phyloP scores from a whole-genome alignment of 2,797 vertebrate genomes.

The Rhynchotus rufescens region DNA sequence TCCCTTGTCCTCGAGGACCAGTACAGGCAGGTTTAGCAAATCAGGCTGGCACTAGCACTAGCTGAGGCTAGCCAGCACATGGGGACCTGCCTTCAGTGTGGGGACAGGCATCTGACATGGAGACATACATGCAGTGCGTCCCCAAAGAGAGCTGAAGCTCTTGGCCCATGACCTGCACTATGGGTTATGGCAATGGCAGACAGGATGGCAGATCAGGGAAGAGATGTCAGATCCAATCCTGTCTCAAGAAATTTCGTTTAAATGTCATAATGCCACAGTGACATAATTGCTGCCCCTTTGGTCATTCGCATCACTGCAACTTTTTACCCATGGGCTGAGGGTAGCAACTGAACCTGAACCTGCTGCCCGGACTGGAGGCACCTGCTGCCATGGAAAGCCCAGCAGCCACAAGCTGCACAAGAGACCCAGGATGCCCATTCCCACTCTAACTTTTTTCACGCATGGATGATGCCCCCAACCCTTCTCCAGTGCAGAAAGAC shows the following conservation, averaged over 20 bases:
- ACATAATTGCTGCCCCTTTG: not conserved
- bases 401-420: rapidly evolving
- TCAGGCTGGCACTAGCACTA: not conserved
- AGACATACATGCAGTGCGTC: not conserved
- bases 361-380: not conserved
- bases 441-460: not conserved
- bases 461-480: not conserved
- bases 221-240: not conserved
- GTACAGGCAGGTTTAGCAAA: not conserved
- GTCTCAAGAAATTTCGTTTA: not conserved
- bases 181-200: not conserved
- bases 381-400: rapidly evolving
- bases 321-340: not conserved
- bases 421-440: rapidly evolving
- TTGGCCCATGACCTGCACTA: not conserved
- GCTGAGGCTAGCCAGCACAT: not conserved
- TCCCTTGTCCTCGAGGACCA: not conserved
- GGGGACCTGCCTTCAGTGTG: no score
- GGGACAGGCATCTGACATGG: not conserved
- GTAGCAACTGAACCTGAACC: not conserved
- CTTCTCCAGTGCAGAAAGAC: not conserved
- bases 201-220: not conserved
- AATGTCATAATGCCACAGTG: not conserved
- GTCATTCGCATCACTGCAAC: not conserved
- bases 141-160: no score